These are phyloP conservation scores for Pollenia labialis DNA, from an alignment of 2,888 invertebrate genomes.

Conservation along the genomic window DNA sequence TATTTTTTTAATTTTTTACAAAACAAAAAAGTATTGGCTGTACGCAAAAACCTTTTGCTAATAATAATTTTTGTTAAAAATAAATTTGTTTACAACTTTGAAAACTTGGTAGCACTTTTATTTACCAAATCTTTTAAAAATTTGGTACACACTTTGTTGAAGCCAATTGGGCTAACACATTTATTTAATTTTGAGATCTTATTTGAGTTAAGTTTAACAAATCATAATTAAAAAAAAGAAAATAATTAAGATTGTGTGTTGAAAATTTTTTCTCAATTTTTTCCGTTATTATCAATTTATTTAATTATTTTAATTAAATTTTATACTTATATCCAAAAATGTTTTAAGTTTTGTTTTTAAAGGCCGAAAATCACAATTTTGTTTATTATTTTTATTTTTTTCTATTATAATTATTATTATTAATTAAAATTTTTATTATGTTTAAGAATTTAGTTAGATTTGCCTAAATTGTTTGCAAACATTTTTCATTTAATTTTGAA, in stretches of 20 bases:
- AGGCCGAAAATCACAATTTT: constrained; percentile 78
- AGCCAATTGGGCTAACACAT: too few species aligned
- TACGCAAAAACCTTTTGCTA: constrained; percentile 46
- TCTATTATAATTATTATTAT: constrained; percentile 29
- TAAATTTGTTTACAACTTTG: constrained; percentile 9
- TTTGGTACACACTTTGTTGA: neutral
- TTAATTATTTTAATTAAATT: constrained; percentile 62
- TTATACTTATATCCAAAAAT: constrained; percentile 75
- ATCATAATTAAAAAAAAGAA: constrained; percentile 28
- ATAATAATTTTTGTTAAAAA: constrained; percentile 28
- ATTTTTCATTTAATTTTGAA: constrained; percentile 71
- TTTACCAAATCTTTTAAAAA: neutral
- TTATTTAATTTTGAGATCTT: constrained; percentile 66
- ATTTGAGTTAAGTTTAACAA: constrained; percentile 30
- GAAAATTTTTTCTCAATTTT: constrained; percentile 69
- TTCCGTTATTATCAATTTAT: constrained; percentile 65
- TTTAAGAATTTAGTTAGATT: constrained; percentile 74
- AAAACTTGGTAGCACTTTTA: neutral
- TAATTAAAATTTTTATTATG: constrained; percentile 54
- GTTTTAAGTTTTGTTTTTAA: constrained; percentile 76
- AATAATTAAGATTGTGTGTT: constrained; percentile 72
- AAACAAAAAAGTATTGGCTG: neutral
- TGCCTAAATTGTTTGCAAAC: constrained; percentile 78
- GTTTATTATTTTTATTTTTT: constrained; percentile 70
- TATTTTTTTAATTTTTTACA: neutral